These are phyloP conservation scores for Chaetodon auriga DNA, from an alignment of 2,113 vertebrate species.

Conservation along the genomic window DNA sequence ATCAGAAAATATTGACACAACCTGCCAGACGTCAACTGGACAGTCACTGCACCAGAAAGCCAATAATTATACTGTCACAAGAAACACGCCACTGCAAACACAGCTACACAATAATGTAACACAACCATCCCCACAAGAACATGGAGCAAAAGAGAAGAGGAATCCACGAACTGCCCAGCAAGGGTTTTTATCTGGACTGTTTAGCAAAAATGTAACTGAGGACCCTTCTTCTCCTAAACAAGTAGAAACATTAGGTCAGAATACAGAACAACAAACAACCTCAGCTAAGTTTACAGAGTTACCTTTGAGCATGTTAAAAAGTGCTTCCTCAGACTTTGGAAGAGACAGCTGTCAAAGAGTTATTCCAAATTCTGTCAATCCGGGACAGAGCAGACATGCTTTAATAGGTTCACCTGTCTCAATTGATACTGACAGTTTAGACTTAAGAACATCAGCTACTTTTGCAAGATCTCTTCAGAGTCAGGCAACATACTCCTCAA, in stretches of 20 bases:
- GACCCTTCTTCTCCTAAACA: slow-evolving; percentile 61
- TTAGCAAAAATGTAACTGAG: slow-evolving; percentile 80
- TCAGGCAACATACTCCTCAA: slow-evolving; percentile 63
- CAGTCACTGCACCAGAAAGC: slow-evolving; percentile 35
- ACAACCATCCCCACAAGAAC: slow-evolving; percentile 48
- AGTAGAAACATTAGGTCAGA: slow-evolving; percentile 65
- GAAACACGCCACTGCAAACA: slow-evolving; percentile 37
- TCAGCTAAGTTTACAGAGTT: slow-evolving; percentile 66
- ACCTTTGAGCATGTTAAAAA: slow-evolving; percentile 81
- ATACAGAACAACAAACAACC: slow-evolving; percentile 53
- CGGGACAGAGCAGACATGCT: slow-evolving; percentile 59
- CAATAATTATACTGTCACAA: slow-evolving; percentile 7
- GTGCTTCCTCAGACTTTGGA: slow-evolving; percentile 53
- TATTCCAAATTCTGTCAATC: slow-evolving; percentile 38
- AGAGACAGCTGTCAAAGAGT: slow-evolving; percentile 28
- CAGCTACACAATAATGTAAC: slow-evolving; percentile 26
- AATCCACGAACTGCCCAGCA: slow-evolving; percentile 48
- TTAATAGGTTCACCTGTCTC: slow-evolving; percentile 59
- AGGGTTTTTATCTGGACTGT: slow-evolving; percentile 84
- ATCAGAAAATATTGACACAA: slow-evolving; percentile 72
- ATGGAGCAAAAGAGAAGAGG: slow-evolving; percentile 47
- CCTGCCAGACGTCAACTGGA: slow-evolving; percentile 45
- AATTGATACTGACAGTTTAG: slow-evolving; percentile 77
- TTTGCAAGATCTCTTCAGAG: slow-evolving; percentile 78
- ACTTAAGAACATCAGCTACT: slow-evolving; percentile 81